Base-by-base conservation (phyloP, 1,140 invertebrate genomes). In the Nasonia giraulti region DNA sequence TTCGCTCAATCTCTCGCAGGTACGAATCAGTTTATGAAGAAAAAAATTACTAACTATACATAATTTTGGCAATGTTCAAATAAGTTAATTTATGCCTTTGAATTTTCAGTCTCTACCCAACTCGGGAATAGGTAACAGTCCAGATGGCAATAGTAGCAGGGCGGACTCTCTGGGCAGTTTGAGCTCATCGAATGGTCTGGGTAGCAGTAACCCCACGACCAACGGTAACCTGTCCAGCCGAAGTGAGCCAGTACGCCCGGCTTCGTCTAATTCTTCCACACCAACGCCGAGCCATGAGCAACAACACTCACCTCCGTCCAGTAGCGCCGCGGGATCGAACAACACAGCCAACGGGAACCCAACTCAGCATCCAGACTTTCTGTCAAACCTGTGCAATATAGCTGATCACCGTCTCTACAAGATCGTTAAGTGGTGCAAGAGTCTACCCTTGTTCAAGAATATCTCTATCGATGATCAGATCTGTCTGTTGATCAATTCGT, bases 371-470 rank as follows among this genome's bases (percentile, higher is more conserved):
- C 96, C 96, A 0, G 97, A 98, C 93, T 96, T 97, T 90, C 94
- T 98, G 47, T 96, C 96, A 0, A 97, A 97, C 91, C 93, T 98
- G 88, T 98, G 97, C 93, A 97, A 97, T 91, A 98, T 99, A 83
- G 98, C 98, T 66, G 98, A 99, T 93, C 97, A 99, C 92, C 93
- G 98, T 55, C 95, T 99, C 1, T 99, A 99, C 91, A 99, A 99
- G 94, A 98, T 99, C 87, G 98, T 99, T 80, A 98, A 99, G 90
- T 99, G 98, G 98, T 99, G 98, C 93, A 98, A 99, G 92, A 98
- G 98, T 92, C 93, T 99, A 90, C 98, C 98, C 14, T 95, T 99
- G 6, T 99, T 99, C 92, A 98, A 98, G 91, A 97, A 98, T 92
- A 99, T 99, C 89, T 97, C 97, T 85, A 98, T 98, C 89, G 98